These are phyloP conservation scores for Scophthalmus maximus DNA, from an alignment of 2,113 vertebrate genomes.

Conservation along the genomic window DNA sequence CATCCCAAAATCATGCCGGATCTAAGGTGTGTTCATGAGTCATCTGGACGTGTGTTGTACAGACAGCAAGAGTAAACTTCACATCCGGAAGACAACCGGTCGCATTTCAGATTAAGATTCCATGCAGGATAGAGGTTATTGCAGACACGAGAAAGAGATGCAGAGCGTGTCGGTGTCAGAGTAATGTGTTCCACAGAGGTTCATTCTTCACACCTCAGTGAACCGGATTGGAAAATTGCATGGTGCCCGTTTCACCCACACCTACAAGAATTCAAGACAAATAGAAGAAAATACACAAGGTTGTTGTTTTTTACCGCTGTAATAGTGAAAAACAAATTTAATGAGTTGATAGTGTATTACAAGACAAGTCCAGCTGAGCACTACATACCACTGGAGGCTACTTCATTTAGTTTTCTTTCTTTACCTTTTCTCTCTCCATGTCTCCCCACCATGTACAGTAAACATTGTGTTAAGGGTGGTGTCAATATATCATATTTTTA, in stretches of 20 bases:
- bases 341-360: too few species aligned
- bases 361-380: too few species aligned
- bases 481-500: too few species aligned
- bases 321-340: too few species aligned
- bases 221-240: background rate
- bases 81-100: background rate
- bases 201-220: background rate
- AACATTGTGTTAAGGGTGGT: too few species aligned
- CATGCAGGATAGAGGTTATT: slow-evolving; percentile 4
- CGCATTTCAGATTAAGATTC: slow-evolving; percentile 32
- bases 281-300: background rate
- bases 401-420: too few species aligned
- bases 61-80: slow-evolving; percentile 4
- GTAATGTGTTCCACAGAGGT: background rate
- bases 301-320: too few species aligned
- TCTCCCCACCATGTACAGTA: too few species aligned
- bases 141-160: slow-evolving; percentile 9
- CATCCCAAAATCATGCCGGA: slow-evolving; percentile 17
- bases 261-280: background rate
- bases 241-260: background rate
- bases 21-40: slow-evolving; percentile 30
- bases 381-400: too few species aligned
- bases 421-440: too few species aligned
- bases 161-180: background rate
- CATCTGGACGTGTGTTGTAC: background rate